phyloP scores from a whole-genome alignment of 2,888 invertebrate species.

The Folsomia manolachei region DNA sequence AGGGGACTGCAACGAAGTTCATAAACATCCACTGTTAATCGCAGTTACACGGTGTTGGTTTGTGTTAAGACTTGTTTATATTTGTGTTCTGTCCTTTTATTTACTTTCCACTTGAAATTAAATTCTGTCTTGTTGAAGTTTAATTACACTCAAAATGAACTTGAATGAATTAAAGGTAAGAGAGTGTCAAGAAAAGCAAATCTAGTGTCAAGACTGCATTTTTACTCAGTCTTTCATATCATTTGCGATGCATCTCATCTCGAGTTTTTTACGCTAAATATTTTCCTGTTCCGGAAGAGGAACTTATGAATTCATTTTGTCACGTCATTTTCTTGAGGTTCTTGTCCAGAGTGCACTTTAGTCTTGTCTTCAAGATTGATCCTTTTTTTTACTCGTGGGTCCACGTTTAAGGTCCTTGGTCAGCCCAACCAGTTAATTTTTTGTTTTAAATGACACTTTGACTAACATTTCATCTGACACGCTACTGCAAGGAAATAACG shows the following conservation, averaged over 20 bases:
- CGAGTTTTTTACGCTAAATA: not conserved
- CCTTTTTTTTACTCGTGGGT: not conserved
- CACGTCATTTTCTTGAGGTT: no score
- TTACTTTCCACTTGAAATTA: constrained; percentile 16
- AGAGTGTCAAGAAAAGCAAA: constrained; percentile 3
- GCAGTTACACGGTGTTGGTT: no score
- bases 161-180: constrained; percentile 2
- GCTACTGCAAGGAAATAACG: no score
- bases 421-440: constrained; percentile 1
- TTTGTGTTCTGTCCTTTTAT: constrained; percentile 4
- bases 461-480: constrained; percentile 1
- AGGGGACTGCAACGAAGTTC: no score
- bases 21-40: not conserved
- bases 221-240: not conserved
- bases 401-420: not conserved
- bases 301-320: not conserved
- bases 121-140: constrained; percentile 18
- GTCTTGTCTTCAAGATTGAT: no score
- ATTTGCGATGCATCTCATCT: not conserved
- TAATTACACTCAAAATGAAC: constrained; percentile 14
- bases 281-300: not conserved
- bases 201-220: not conserved
- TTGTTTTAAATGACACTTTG: constrained; percentile 17
- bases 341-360: not conserved
- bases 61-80: not conserved